Evolutionary conservation across 2,113 vertebrate genomes (phyloP).

Genomic region (Lipophrys pholis): DNA sequence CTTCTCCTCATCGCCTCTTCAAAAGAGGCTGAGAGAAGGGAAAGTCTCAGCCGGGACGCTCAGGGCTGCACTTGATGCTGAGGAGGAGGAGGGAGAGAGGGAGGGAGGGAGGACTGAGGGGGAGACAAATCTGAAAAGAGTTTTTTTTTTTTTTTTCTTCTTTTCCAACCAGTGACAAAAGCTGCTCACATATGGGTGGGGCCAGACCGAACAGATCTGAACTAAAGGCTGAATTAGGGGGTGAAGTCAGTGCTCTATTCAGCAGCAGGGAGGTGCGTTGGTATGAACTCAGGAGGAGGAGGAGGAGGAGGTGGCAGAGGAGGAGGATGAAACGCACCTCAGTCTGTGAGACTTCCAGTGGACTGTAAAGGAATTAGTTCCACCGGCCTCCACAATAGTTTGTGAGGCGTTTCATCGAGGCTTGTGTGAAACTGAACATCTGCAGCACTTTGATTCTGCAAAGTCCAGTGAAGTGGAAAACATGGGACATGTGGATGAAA

Average conservation of each 20-base stretch:
- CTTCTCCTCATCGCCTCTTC: slow-evolving; percentile 77
- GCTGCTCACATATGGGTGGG: slow-evolving; percentile 79
- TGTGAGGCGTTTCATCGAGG: slow-evolving; percentile 31
- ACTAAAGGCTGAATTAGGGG: slow-evolving; percentile 42
- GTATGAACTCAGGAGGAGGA: not conserved
- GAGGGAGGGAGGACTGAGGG: slow-evolving; percentile 19
- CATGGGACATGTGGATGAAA: not conserved
- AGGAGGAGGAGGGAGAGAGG: slow-evolving; percentile 60
- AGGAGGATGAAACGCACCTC: slow-evolving; percentile 17
- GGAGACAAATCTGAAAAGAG: slow-evolving; percentile 59
- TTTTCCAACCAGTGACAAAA: slow-evolving; percentile 66
- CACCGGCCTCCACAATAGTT: slow-evolving; percentile 43
- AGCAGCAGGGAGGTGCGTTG: slow-evolving; percentile 26
- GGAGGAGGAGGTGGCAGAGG: not conserved
- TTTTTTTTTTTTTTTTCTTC: slow-evolving; percentile 28
- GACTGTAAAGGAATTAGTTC: slow-evolving; percentile 65
- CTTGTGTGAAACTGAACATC: slow-evolving; percentile 54
- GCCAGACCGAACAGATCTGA: slow-evolving; percentile 51
- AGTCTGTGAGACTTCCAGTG: slow-evolving; percentile 33
- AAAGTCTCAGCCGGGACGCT: slow-evolving; percentile 70
- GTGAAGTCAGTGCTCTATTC: slow-evolving; percentile 51
- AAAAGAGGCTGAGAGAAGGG: slow-evolving; percentile 68
- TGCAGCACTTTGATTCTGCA: slow-evolving; percentile 45
- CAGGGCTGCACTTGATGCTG: slow-evolving; percentile 83
- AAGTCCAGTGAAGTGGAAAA: slow-evolving; percentile 26